Percentiles rank a stretch among this genome's conserved stretches.
phyloP scores from a whole-genome alignment of 1,140 invertebrate species.

The Ceratosolen fusciceps region DNA sequence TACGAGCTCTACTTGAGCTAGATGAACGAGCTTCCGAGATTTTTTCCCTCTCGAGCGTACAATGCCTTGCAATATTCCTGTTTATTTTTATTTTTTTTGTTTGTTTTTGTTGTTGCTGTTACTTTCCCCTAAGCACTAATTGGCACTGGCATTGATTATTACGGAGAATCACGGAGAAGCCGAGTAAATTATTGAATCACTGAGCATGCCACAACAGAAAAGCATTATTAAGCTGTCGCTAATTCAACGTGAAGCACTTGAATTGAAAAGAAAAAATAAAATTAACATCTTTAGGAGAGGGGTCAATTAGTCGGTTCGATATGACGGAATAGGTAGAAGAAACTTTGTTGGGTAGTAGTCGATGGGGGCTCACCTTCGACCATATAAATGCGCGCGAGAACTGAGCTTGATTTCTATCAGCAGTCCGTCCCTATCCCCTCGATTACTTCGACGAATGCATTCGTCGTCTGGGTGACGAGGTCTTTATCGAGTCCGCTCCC shows the following conservation, averaged over 20 bases:
- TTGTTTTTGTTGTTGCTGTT: too few species aligned
- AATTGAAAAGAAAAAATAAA: too few species aligned
- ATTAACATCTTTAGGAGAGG: not conserved
- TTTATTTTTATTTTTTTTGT: constrained; percentile 45
- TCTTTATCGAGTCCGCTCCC: constrained; percentile 35
- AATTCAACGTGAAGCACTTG: too few species aligned
- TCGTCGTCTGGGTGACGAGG: constrained; percentile 37
- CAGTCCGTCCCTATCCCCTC: not conserved
- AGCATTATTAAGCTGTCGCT: too few species aligned
- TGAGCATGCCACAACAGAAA: too few species aligned
- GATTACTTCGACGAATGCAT: constrained; percentile 45
- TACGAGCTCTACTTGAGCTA: not conserved
- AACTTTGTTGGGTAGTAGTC: too few species aligned
- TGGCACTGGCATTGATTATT: constrained; percentile 21
- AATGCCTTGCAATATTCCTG: not conserved
- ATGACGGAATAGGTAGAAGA: not conserved
- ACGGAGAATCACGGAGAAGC: not conserved
- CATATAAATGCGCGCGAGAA: not conserved
- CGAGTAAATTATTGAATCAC: too few species aligned
- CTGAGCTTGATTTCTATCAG: constrained; percentile 26
- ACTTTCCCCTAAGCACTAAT: constrained; percentile 6
- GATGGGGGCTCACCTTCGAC: not conserved
- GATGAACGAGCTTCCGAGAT: constrained; percentile 11
- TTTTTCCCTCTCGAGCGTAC: not conserved
- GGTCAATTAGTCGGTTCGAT: not conserved